Conservation (phyloP, 1,140 invertebrate genomes). For the Phocides pigmalion region DNA sequence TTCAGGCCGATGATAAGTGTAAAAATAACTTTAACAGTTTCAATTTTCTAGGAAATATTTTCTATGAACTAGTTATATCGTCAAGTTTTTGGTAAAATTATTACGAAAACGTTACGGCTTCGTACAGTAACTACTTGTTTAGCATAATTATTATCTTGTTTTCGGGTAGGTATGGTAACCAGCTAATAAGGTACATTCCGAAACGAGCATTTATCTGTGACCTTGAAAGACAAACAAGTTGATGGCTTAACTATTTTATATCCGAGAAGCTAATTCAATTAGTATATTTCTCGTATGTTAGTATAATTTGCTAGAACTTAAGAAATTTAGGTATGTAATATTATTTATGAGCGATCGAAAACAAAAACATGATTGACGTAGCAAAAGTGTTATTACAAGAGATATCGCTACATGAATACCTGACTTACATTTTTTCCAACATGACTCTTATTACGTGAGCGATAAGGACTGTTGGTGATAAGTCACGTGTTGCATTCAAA, state of each 20-base stretch:
- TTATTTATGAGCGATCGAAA: conserved; percentile 12
- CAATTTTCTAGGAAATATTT: too few species aligned
- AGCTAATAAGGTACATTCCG: conserved; percentile 9
- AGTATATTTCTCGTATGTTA: conserved; percentile 25
- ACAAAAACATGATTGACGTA: conserved; percentile 34
- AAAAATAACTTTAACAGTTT: too few species aligned
- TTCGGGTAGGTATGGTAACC: neutral
- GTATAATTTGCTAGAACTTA: conserved; percentile 22
- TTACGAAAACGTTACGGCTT: too few species aligned
- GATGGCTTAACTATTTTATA: conserved; percentile 19
- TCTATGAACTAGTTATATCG: too few species aligned
- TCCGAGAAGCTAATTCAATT: conserved; percentile 24
- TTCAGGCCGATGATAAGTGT: too few species aligned
- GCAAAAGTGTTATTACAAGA: neutral
- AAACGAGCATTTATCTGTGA: neutral
- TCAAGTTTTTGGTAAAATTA: too few species aligned
- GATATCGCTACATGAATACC: neutral
- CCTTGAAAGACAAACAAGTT: conserved; percentile 28
- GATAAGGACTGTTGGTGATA: conserved; percentile 13
- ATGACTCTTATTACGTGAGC: conserved; percentile 25
- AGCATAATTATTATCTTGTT: too few species aligned
- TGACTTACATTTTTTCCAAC: conserved; percentile 12
- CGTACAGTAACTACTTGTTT: too few species aligned
- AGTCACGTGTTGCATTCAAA: conserved; percentile 15
- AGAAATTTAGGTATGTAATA: conserved; percentile 21